phyloP scores from a whole-genome alignment of 2,113 vertebrate genomes.

The Plestiodon gilberti region DNA sequence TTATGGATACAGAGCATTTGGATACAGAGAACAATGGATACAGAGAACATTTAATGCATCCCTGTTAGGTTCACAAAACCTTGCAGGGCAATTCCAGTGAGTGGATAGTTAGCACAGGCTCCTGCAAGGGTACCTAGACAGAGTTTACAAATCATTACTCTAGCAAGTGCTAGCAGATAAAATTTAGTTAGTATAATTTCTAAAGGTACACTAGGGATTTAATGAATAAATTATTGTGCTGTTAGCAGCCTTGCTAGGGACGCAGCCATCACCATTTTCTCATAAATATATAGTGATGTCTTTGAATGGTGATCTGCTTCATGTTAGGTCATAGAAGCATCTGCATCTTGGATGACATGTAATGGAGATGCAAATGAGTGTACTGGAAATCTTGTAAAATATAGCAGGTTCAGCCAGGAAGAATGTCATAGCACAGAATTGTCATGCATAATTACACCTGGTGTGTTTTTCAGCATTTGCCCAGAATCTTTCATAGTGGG shows the following conservation, averaged over 20 bases:
- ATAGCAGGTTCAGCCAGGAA: neutral
- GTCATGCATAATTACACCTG: conserved; percentile 27
- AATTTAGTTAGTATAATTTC: neutral
- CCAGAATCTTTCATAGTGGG: conserved; percentile 1
- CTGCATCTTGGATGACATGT: neutral
- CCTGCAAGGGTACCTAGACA: neutral
- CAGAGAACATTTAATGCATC: neutral
- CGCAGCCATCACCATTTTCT: neutral
- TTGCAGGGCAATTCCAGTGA: neutral
- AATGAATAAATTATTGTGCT: conserved; percentile 9
- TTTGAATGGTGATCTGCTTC: conserved; percentile 20
- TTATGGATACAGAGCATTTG: neutral
- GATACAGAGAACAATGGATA: neutral
- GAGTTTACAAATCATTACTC: neutral
- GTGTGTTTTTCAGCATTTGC: conserved; percentile 25
- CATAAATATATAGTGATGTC: neutral
- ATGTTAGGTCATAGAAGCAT: neutral
- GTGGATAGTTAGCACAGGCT: neutral
- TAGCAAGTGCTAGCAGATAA: neutral
- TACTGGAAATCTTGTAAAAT: conserved; percentile 19
- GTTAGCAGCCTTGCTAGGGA: conserved; percentile 18
- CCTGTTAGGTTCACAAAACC: neutral
- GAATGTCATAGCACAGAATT: neutral
- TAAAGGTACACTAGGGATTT: neutral
- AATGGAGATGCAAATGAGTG: conserved; percentile 19